Conservation (phyloP, 2,888 invertebrate genomes). For the Thecocarcelia acutangulata region DNA sequence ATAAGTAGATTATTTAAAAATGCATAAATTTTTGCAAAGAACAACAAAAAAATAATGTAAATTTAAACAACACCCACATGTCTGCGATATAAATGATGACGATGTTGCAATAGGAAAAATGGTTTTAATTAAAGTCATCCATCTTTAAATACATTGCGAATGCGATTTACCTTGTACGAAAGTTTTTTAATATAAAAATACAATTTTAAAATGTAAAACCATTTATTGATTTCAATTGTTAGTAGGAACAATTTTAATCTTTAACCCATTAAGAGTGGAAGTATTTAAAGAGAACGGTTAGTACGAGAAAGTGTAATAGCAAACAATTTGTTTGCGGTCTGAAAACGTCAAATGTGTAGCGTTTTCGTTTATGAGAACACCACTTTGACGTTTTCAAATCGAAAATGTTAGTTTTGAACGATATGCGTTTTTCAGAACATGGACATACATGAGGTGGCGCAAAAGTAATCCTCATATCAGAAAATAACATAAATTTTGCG, state of each 20-base stretch:
- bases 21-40: slow-evolving; percentile 63
- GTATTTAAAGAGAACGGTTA: too few species aligned
- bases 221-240: slow-evolving; percentile 60
- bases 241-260: slow-evolving; percentile 41
- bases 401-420: too few species aligned
- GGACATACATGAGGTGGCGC: too few species aligned
- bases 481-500: too few species aligned
- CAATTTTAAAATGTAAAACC: slow-evolving; percentile 1
- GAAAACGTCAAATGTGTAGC: too few species aligned
- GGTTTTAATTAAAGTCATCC: slow-evolving; percentile 53
- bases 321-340: too few species aligned
- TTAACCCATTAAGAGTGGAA: slow-evolving; percentile 38
- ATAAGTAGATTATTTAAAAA: slow-evolving; percentile 62
- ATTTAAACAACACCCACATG: slow-evolving; percentile 62
- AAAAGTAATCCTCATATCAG: too few species aligned
- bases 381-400: too few species aligned
- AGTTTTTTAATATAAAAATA: slow-evolving; percentile 32
- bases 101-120: slow-evolving; percentile 25
- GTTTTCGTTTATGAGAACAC: too few species aligned
- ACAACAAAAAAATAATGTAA: slow-evolving; percentile 62
- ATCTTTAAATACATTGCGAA: slow-evolving; percentile 4
- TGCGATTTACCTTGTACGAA: slow-evolving; percentile 36
- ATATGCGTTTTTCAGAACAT: too few species aligned
- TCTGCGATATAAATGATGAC: not conserved
- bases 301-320: too few species aligned